Conservation (phyloP, 2,888 invertebrate genomes). For the Ectropis crepuscularia region DNA sequence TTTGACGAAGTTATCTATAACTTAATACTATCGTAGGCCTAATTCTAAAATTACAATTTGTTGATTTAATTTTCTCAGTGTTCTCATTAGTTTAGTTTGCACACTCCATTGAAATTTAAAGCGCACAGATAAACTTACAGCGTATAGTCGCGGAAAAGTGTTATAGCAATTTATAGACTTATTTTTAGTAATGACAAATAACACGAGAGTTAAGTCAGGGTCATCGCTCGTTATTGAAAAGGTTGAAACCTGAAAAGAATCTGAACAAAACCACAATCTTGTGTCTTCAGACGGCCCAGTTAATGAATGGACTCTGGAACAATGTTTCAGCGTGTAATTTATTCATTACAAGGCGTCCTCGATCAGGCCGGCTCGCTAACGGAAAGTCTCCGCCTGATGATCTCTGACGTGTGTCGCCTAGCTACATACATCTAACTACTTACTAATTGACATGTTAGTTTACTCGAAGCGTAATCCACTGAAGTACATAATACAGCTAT, state of each 20-base stretch:
- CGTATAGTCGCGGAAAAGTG: too few species aligned
- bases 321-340: slow-evolving; percentile 85
- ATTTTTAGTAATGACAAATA: slow-evolving; percentile 44
- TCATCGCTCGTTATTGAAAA: slow-evolving; percentile 57
- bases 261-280: slow-evolving; percentile 54
- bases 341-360: slow-evolving; percentile 83
- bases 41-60: too few species aligned
- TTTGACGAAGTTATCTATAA: too few species aligned
- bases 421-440: slow-evolving; percentile 11
- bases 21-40: too few species aligned
- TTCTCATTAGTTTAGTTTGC: too few species aligned
- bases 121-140: too few species aligned
- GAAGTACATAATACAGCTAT: slow-evolving; percentile 1
- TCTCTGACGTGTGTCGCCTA: slow-evolving; percentile 53
- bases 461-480: slow-evolving; percentile 31
- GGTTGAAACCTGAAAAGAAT: slow-evolving; percentile 48
- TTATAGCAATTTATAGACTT: neutral
- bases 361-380: slow-evolving; percentile 70
- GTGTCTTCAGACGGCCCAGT: slow-evolving; percentile 63
- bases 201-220: slow-evolving; percentile 56
- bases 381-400: slow-evolving; percentile 78
- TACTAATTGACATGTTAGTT: slow-evolving; percentile 43
- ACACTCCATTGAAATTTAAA: too few species aligned
- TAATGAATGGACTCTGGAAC: slow-evolving; percentile 79
- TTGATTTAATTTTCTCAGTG: too few species aligned